Base-by-base conservation (phyloP, 1,140 invertebrate species). In the Zelostemma sp. region DNA sequence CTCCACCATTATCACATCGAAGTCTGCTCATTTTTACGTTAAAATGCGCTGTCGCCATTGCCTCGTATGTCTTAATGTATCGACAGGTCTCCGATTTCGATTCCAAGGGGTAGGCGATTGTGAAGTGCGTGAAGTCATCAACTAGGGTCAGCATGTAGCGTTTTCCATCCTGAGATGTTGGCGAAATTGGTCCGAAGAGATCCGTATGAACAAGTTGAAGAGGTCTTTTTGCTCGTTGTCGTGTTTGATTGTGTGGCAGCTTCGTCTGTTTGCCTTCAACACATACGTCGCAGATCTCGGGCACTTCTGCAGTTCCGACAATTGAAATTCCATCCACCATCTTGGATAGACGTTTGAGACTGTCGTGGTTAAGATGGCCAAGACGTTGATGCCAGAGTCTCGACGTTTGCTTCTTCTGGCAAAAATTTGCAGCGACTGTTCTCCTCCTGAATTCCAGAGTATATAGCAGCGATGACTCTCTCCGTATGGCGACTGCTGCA, bases 181-280 rank as follows among this genome's bases (percentile, higher is more conserved):
- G 70, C 6, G 53, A 50, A 12, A 84, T 80, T 17, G 78, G 75
- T 15, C 83, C 82, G 55, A 72, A 73, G 0, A 85, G 18, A 55
- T 85, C 82, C 5, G 74, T 75, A 54, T 83, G 81, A 16, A 81
- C 46, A 21, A 83, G 54, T 55, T 84, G 62, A 17, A 81, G 63
- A 11, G 61, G 46, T 16, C 59, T 21, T 0, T 14, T 65, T 14
- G 68, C 33, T 18, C 68, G 53, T 15, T 15, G 46, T 15, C 45
- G 33, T 0, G 47, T 40, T 41, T 45, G 16, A 9, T 56, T 50
- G 15, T 51, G 31, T 38, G 55, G 49, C 4, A 19, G 1, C 40
- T 55, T 18, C 11, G 16, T 6, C 15, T 66, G 63, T 45, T 66
- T 66, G 0, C 63, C 63, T 15, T 59, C 45, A 2, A 66, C 14